These are phyloP conservation scores for Semicossyphus pulcher DNA, from an alignment of 2,113 vertebrate species.

Conservation along the genomic window DNA sequence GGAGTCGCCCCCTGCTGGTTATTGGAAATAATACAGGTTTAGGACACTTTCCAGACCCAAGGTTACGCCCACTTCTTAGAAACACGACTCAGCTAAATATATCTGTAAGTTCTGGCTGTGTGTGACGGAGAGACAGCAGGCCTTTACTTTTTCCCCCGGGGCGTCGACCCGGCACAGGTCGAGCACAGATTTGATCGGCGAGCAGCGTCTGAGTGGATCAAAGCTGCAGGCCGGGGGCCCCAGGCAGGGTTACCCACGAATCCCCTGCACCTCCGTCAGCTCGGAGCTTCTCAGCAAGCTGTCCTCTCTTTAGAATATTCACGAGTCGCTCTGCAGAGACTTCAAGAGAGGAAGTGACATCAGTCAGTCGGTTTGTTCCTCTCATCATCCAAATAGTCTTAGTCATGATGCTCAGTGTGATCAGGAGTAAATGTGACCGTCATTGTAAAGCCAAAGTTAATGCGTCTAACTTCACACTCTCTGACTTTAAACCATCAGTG, in stretches of 20 bases:
- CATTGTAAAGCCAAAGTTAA: background rate
- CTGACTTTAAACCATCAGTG: too few species aligned
- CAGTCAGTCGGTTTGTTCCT: background rate
- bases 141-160: background rate
- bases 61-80: too few species aligned
- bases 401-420: background rate
- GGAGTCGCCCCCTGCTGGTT: too few species aligned
- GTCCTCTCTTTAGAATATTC: constrained; percentile 3
- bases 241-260: background rate
- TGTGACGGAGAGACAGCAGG: background rate
- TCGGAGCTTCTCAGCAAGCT: background rate
- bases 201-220: constrained; percentile 12
- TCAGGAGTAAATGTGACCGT: background rate
- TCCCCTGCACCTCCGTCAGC: background rate
- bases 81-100: too few species aligned
- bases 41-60: too few species aligned
- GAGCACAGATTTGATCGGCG: background rate
- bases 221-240: constrained; percentile 14
- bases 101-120: too few species aligned
- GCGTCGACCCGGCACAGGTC: too few species aligned
- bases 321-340: background rate
- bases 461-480: too few species aligned
- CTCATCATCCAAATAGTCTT: background rate
- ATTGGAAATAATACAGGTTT: too few species aligned
- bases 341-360: background rate